A percentile compares a stretch with the other conserved stretches of the same genome.
Evolutionary conservation across 2,888 invertebrate species (phyloP).

Genomic region (Leistus spinibarbis): DNA sequence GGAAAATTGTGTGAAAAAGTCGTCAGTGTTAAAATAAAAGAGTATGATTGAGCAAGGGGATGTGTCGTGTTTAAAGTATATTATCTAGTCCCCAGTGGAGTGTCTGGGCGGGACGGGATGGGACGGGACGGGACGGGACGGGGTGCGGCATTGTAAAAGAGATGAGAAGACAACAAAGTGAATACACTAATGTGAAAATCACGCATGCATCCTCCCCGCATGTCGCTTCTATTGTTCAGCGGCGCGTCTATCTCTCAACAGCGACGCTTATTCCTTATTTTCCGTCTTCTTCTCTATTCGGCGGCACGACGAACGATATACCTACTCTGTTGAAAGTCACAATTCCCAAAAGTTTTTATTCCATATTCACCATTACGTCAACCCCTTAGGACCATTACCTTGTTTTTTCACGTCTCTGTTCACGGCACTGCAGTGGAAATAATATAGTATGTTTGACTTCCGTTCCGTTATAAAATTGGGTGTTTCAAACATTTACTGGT

Average conservation of each 20-base stretch:
- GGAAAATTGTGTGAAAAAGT: not conserved
- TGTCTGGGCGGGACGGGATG: too few species aligned
- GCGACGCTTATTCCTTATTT: constrained; percentile 2
- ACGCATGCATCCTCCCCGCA: constrained; percentile 17
- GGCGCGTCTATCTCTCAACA: constrained; percentile 9
- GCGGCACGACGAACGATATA: not conserved
- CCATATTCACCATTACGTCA: constrained; percentile 39
- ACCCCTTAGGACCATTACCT: constrained; percentile 35
- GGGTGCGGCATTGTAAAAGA: not conserved
- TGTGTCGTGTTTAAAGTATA: not conserved
- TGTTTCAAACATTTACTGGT: not conserved
- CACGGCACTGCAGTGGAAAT: constrained; percentile 26
- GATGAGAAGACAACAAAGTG: constrained; percentile 9
- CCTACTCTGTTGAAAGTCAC: constrained; percentile 23
- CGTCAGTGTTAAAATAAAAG: not conserved
- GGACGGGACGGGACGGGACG: too few species aligned
- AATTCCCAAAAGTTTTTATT: constrained; percentile 39
- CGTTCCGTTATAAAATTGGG: constrained; percentile 31
- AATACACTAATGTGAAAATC: constrained; percentile 17
- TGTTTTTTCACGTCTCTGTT: constrained; percentile 37
- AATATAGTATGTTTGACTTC: constrained; percentile 37
- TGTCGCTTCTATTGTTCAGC: constrained; percentile 5
- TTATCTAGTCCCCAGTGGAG: not conserved
- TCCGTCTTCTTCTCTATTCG: not conserved
- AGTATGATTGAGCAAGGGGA: not conserved